These are phyloP conservation scores for Rousettus madagascariensis DNA, from an alignment of 2,797 vertebrate species.

Conservation along the genomic window DNA sequence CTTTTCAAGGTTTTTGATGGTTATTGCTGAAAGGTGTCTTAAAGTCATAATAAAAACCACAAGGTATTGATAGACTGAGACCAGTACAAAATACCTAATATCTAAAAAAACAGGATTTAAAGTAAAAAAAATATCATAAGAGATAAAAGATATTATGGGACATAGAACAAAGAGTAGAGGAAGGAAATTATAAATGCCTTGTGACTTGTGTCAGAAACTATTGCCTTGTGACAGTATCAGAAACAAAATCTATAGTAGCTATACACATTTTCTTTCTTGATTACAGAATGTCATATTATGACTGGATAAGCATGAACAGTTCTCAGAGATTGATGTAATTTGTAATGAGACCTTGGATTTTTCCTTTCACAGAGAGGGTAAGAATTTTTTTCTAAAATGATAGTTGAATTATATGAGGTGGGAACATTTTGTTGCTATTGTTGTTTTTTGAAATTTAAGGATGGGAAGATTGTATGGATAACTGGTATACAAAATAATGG, in stretches of 20 bases:
- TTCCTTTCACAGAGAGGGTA: background rate
- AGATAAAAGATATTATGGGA: background rate
- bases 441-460: background rate
- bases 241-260: background rate
- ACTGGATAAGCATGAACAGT: background rate
- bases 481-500: background rate
- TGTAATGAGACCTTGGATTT: background rate
- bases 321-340: background rate
- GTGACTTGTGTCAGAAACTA: background rate
- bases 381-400: background rate
- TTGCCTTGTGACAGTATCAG: background rate
- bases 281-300: background rate
- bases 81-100: background rate
- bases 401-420: background rate
- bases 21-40: too few relatives aligned
- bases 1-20: too few relatives aligned
- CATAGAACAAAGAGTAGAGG: background rate
- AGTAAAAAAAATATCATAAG: background rate
- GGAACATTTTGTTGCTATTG: background rate
- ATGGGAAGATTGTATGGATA: background rate
- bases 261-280: background rate
- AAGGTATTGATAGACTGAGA: background rate
- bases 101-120: background rate
- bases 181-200: background rate
- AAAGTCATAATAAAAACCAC: background rate